Conservation (phyloP, 2,797 vertebrate species). For the Gymnoscopelus microlampas region DNA sequence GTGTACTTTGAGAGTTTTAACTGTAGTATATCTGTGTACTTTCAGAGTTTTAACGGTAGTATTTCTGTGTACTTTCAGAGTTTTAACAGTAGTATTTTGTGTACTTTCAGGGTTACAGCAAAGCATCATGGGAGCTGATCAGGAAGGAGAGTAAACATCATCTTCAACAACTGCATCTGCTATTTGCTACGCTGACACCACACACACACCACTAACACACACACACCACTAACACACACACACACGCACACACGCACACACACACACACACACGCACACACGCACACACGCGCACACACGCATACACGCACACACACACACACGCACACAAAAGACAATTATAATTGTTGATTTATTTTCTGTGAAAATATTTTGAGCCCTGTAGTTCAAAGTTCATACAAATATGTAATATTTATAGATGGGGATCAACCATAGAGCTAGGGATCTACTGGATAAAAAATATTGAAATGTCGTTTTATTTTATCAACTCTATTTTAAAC, state of each 20-base stretch:
- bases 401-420: no score
- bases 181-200: slow-evolving; percentile 7
- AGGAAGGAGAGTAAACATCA: background rate
- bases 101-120: background rate
- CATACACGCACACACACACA: no score
- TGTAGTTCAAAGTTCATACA: no score
- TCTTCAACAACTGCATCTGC: slow-evolving; percentile 18
- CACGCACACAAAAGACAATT: no score
- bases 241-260: background rate
- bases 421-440: no score
- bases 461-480: no score
- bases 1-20: background rate
- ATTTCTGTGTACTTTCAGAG: background rate
- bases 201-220: background rate
- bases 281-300: background rate
- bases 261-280: background rate
- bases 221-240: background rate
- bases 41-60: background rate
- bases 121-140: slow-evolving; percentile 40
- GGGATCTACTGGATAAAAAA: no score
- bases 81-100: background rate
- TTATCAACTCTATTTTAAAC: no score
- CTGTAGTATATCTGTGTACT: background rate
- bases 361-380: no score
- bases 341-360: no score